Base-by-base conservation (phyloP, 2,888 invertebrate genomes). In the Ennomos quercinarius region DNA sequence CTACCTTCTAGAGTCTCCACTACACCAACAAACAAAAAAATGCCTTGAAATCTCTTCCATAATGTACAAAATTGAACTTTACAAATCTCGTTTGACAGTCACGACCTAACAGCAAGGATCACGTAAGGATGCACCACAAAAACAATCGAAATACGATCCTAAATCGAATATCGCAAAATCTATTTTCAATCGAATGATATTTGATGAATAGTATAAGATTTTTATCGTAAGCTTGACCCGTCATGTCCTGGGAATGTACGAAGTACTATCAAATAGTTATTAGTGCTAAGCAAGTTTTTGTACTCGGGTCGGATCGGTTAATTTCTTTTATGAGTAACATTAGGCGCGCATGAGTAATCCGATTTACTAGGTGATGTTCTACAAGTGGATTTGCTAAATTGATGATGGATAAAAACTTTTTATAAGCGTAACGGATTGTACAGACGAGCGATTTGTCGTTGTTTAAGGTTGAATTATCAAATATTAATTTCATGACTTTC, bases 201-300 rank as follows among this genome's bases (percentile, higher is more conserved):
- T 52, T 27, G 74, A 83, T 83, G 84, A 86, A 86, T 84, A 83
- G 81, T 76, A 84, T 81, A 82, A 81, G 89, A 90, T 87, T 83
- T 55, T 86, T 86, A 89, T 89, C 87, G 81, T 81, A 73, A 77
- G 76, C 82, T 86, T 89, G 89, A 89, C 89, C 90, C 86, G 87
- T 87, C 86, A 86, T 84, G 85, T 84, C 89, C 89, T 88, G 90
- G 80, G 90, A 89, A 89, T 86, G 85, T 82, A 84, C 71, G 78
- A 81, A 76, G 80, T 81, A 80, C 80, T 83, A 86, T 86, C 82
- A 74, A 74, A 78, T 83, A 70, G 75, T 80, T 74, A 71, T n/a
- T 78, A 70, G 69, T 64, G 61, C 70, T 52, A 57, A 70, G 57
- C 35, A 27, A 64, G 62, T 61, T 64, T 42, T 42, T 56, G 17